A percentile compares a stretch with the other conserved stretches of the same genome.
These are phyloP conservation scores for Hololepta plana DNA, from an alignment of 2,888 invertebrate species.

Conservation along the genomic window DNA sequence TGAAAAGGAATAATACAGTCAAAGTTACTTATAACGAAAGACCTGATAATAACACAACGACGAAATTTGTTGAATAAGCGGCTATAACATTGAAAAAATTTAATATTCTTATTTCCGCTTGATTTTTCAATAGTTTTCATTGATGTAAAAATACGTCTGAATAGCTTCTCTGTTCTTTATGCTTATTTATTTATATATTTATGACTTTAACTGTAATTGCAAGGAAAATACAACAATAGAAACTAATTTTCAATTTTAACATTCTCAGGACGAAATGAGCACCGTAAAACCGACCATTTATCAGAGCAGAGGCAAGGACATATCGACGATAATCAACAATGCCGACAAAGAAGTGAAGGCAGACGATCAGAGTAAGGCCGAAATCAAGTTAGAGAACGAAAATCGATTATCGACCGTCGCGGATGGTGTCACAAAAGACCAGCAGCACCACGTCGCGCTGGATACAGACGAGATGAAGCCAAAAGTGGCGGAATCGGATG, in stretches of 20 bases:
- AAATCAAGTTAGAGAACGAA: no score
- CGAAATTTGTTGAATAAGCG: neutral
- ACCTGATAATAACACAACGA: no score
- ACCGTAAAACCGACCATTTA: conserved; percentile 55
- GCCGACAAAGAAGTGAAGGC: conserved; percentile 37
- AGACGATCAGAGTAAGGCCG: conserved; percentile 11
- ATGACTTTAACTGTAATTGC: no score
- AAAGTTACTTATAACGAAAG: no score
- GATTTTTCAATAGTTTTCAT: conserved; percentile 3
- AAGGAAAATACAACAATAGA: no score
- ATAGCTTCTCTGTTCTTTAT: no score
- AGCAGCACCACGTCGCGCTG: conserved; percentile 3
- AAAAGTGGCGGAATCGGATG: conserved; percentile 25
- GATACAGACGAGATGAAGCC: conserved; percentile 10
- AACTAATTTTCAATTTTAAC: no score
- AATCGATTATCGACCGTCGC: no score
- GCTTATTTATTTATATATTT: no score
- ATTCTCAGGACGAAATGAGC: conserved; percentile 59
- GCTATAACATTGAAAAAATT: no score
- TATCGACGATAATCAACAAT: conserved; percentile 71
- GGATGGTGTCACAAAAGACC: conserved; percentile 5
- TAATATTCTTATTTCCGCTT: conserved; percentile 3
- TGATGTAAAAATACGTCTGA: no score
- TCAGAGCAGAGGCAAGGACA: conserved; percentile 80
- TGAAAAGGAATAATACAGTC: conserved; percentile 8